Percentiles rank a stretch among this genome's conserved stretches.
These are phyloP conservation scores for Solenodon paradoxus DNA, from an alignment of 2,113 vertebrate species.

Conservation along the genomic window DNA sequence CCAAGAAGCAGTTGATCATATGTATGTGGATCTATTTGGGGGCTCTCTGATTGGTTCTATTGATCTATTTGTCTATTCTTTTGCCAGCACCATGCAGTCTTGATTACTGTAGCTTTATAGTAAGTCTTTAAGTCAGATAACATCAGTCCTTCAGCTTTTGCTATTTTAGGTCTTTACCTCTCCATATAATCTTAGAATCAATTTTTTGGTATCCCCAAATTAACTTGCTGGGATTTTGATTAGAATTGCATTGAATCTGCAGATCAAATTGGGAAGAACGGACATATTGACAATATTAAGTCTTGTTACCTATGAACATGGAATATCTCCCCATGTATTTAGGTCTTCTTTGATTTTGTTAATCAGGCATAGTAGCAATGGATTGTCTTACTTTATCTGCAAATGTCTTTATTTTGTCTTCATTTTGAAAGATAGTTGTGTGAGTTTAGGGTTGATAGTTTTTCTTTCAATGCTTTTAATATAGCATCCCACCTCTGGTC, in stretches of 20 bases:
- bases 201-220: not conserved
- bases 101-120: not conserved
- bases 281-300: not conserved
- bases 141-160: not conserved
- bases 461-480: not conserved
- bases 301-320: not conserved
- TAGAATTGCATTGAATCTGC: not conserved
- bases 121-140: not conserved
- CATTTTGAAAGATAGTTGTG: not conserved
- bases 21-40: not conserved
- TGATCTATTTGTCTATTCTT: not conserved
- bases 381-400: not conserved
- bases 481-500: not conserved
- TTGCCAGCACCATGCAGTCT: not conserved
- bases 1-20: not conserved
- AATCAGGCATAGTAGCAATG: not conserved
- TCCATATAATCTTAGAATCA: slow-evolving; percentile 8
- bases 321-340: not conserved
- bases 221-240: not conserved
- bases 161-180: not conserved
- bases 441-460: not conserved
- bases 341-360: not conserved
- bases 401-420: too few species aligned
- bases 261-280: not conserved
- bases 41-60: not conserved